Evolutionary conservation across 2,113 vertebrate species (phyloP).

Genomic region (Damaliscus lunatus): DNA sequence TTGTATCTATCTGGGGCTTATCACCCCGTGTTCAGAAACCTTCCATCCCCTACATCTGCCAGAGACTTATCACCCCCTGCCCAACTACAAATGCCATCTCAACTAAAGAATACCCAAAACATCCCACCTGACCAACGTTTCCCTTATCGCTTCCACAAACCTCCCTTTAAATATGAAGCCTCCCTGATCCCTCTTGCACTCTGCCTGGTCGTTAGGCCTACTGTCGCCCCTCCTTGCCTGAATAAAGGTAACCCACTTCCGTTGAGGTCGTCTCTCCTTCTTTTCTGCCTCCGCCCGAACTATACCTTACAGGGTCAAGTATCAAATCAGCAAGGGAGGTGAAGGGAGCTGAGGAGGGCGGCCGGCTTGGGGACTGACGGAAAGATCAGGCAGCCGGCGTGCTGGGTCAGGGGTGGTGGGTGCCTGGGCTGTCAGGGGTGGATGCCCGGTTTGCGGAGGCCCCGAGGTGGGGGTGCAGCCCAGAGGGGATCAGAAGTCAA

Average conservation of each 20-base stretch:
- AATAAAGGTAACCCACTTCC: background rate
- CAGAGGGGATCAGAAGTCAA: background rate
- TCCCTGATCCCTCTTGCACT: background rate
- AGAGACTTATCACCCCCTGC: background rate
- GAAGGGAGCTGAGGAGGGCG: background rate
- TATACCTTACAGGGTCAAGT: background rate
- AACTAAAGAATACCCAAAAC: background rate
- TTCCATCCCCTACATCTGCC: background rate
- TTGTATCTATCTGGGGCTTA: background rate
- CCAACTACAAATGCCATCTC: background rate
- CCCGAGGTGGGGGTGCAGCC: background rate
- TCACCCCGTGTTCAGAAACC: background rate
- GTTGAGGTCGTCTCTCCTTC: background rate
- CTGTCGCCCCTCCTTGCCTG: background rate
- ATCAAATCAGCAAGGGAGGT: background rate
- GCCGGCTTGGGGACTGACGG: too few species aligned
- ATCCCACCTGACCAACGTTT: background rate
- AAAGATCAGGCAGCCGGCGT: accelerated
- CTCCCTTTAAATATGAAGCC: background rate
- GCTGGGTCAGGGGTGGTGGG: too few species aligned
- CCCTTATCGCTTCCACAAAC: background rate
- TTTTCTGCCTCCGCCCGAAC: background rate
- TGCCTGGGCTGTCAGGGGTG: background rate
- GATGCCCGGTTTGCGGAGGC: background rate
- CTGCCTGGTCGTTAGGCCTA: background rate